phyloP scores from a whole-genome alignment of 2,888 invertebrate genomes.

The Amitus sp. region DNA sequence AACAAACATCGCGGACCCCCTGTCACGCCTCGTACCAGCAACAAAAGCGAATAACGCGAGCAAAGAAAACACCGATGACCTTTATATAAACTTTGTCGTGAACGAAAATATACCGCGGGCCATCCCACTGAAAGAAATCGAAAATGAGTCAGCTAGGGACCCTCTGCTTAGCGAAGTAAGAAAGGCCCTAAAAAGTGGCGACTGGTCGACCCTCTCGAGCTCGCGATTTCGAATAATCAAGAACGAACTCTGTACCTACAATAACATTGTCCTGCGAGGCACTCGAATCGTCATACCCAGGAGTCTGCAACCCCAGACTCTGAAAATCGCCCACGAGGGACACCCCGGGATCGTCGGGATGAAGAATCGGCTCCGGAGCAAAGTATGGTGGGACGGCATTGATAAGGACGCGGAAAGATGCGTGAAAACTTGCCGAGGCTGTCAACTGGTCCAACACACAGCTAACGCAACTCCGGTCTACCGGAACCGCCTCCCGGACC shows the following conservation, averaged over 20 bases:
- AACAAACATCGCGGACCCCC: conserved; percentile 49
- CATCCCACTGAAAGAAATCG: conserved; percentile 22
- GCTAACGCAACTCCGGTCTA: conserved; percentile 33
- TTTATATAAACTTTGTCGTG: conserved; percentile 16
- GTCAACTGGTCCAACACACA: conserved; percentile 31
- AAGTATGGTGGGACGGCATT: conserved; percentile 42
- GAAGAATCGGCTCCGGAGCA: conserved; percentile 34
- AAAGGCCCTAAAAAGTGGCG: conserved; percentile 18
- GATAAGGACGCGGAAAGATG: conserved; percentile 39
- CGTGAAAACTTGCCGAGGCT: conserved; percentile 36
- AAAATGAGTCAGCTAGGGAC: conserved; percentile 23
- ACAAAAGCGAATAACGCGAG: not conserved
- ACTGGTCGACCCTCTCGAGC: conserved; percentile 19
- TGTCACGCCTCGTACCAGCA: conserved; percentile 25
- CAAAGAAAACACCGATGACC: conserved; percentile 8
- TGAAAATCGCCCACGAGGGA: conserved; percentile 48
- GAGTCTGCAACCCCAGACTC: not conserved
- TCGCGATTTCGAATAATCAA: conserved; percentile 23
- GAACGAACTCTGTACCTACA: conserved; percentile 31
- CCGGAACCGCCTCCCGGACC: conserved; percentile 23
- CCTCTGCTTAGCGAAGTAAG: conserved; percentile 15
- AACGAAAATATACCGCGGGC: conserved; percentile 13
- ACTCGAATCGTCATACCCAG: conserved; percentile 19
- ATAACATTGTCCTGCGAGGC: conserved; percentile 34
- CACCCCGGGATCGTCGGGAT: conserved; percentile 46